phyloP scores from a whole-genome alignment of 2,888 invertebrate genomes.

The Villa cingulata region DNA sequence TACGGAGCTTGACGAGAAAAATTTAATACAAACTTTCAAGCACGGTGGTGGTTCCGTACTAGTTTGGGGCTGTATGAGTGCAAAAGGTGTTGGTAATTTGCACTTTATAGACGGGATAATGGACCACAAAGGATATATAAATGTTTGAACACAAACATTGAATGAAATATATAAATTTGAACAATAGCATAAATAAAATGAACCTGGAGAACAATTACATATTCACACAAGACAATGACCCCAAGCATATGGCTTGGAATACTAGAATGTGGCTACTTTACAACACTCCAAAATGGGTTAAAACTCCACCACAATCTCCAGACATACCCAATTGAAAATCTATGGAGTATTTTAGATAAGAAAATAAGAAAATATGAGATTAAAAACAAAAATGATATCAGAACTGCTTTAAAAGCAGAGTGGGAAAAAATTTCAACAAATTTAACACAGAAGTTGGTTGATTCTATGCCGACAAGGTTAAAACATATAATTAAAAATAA shows the following conservation, averaged over 20 bases:
- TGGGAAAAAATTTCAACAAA: too few relatives aligned
- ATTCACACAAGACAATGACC: background rate
- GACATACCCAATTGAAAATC: background rate
- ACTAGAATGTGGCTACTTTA: background rate
- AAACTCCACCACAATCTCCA: background rate
- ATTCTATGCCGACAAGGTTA: too few relatives aligned
- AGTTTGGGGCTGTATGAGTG: conserved; percentile 3
- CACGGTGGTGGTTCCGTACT: conserved; percentile 4
- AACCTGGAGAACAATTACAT: background rate
- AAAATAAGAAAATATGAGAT: background rate
- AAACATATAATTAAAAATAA: too few relatives aligned
- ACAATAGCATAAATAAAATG: background rate
- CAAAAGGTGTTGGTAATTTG: background rate
- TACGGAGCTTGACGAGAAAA: background rate
- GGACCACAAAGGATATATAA: background rate
- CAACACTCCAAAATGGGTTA: background rate
- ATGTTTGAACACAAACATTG: background rate
- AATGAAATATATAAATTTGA: background rate
- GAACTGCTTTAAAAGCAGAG: too few relatives aligned
- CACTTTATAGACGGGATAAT: background rate
- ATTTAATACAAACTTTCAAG: conserved; percentile 3
- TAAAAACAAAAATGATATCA: background rate
- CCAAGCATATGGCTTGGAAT: background rate
- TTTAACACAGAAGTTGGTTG: too few relatives aligned
- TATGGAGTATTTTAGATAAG: background rate